A percentile compares a stretch with the other conserved stretches of the same genome.
Conservation (phyloP, 2,888 invertebrate genomes). For the Poecilobothrus nobilitatus region DNA sequence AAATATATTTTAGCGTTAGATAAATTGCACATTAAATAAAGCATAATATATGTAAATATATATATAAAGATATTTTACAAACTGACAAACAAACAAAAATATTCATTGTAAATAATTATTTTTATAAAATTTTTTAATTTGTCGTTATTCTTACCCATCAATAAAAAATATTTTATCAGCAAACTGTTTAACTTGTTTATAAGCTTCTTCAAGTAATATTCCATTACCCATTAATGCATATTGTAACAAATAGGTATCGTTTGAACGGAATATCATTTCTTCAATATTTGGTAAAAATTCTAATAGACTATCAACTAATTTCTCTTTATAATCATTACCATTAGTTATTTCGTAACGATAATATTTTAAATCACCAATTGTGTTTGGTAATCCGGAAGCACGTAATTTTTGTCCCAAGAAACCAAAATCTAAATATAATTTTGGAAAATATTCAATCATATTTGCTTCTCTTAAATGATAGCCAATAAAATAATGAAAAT, state of each 20-base stretch:
- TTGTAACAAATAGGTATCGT: constrained; percentile 35
- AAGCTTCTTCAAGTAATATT: constrained; percentile 33
- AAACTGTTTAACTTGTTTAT: constrained; percentile 33
- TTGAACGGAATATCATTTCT: constrained; percentile 35
- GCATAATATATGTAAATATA: too few species aligned
- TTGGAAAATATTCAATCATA: constrained; percentile 30
- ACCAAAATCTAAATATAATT: constrained; percentile 40
- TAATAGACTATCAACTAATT: constrained; percentile 29
- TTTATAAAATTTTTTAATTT: too few species aligned
- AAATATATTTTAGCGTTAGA: neutral
- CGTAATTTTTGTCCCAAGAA: constrained; percentile 42
- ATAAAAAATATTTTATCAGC: constrained; percentile 36
- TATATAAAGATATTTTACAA: too few species aligned
- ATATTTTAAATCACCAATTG: constrained; percentile 34
- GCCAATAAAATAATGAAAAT: constrained; percentile 40
- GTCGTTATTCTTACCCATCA: constrained; percentile 31
- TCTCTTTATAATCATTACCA: constrained; percentile 25
- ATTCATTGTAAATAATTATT: too few species aligned
- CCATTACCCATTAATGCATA: constrained; percentile 36
- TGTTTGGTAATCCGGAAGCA: constrained; percentile 33
- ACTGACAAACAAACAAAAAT: too few species aligned
- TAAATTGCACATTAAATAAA: too few species aligned
- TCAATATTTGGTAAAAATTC: constrained; percentile 39
- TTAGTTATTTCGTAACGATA: constrained; percentile 32
- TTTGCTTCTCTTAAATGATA: constrained; percentile 35